phyloP scores from a whole-genome alignment of 2,888 invertebrate species.

The Dioctria rufipes region DNA sequence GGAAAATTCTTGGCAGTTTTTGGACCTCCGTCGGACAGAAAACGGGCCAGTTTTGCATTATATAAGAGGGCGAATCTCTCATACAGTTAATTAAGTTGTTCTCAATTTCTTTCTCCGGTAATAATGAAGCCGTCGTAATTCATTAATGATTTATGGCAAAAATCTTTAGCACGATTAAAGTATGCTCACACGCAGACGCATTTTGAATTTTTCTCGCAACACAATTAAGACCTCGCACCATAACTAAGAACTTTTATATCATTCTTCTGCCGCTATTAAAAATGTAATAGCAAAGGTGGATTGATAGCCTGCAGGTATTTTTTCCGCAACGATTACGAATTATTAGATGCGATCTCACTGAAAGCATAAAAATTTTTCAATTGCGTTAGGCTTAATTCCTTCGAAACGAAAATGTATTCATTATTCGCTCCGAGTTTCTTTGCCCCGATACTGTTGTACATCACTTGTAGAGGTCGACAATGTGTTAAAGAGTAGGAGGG shows the following conservation, averaged over 20 bases:
- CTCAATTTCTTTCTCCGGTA: background rate
- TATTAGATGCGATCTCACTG: background rate
- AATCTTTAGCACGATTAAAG: constrained; percentile 20
- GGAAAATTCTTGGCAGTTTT: no score
- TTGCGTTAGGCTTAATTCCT: constrained; percentile 12
- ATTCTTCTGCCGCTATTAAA: no score
- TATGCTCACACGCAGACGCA: constrained; percentile 27
- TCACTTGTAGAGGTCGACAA: background rate
- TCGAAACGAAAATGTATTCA: constrained; percentile 4
- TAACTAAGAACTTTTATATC: no score
- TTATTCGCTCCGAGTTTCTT: background rate
- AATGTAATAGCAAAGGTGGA: no score
- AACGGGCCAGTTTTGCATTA: no score
- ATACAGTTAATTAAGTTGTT: constrained; percentile 21
- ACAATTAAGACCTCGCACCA: no score
- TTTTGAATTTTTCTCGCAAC: background rate
- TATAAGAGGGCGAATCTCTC: no score
- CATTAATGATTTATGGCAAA: constrained; percentile 37
- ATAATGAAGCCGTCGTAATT: constrained; percentile 15
- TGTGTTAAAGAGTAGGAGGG: background rate
- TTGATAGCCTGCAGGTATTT: no score
- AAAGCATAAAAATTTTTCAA: constrained; percentile 15
- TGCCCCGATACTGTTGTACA: background rate
- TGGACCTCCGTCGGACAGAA: no score
- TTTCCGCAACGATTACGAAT: no score